phyloP scores from a whole-genome alignment of 2,888 invertebrate species.

The Dicyrtomina minuta region DNA sequence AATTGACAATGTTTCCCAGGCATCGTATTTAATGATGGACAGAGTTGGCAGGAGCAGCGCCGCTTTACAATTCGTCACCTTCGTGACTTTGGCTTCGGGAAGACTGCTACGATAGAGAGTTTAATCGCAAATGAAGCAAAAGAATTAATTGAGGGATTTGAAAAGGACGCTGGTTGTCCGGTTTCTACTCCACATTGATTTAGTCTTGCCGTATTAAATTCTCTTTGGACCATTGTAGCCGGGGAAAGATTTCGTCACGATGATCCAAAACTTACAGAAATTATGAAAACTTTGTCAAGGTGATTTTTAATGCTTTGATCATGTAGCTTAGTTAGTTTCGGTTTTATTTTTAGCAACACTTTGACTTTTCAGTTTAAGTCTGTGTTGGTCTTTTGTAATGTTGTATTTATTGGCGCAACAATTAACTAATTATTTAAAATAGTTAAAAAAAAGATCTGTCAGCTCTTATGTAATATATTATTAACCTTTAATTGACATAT shows the following conservation, averaged over 20 bases:
- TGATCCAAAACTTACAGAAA: background rate
- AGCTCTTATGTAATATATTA: no score
- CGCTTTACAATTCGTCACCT: slow-evolving; percentile 8
- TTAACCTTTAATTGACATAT: no score
- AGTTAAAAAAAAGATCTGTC: no score
- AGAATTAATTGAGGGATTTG: background rate
- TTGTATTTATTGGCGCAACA: no score
- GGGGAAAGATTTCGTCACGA: slow-evolving; percentile 11
- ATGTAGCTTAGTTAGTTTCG: no score
- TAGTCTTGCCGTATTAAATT: slow-evolving; percentile 7
- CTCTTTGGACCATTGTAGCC: slow-evolving; percentile 12
- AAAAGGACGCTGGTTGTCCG: background rate
- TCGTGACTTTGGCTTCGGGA: slow-evolving; percentile 14
- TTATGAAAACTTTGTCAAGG: background rate
- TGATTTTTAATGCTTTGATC: background rate
- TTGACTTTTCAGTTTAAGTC: no score
- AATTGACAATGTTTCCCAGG: no score
- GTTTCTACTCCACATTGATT: background rate
- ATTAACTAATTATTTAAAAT: no score
- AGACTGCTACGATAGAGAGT: background rate
- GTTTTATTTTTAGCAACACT: no score
- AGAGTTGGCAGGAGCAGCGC: slow-evolving; percentile 4
- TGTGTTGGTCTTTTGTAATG: no score
- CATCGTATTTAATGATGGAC: slow-evolving; percentile 1
- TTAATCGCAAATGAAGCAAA: slow-evolving; percentile 10